Percentiles rank a stretch among this genome's conserved stretches.
These are phyloP conservation scores for Oopsacas minuta DNA, from an alignment of 37 sponge, comb jelly and placozoan species.

Conservation along the genomic window DNA sequence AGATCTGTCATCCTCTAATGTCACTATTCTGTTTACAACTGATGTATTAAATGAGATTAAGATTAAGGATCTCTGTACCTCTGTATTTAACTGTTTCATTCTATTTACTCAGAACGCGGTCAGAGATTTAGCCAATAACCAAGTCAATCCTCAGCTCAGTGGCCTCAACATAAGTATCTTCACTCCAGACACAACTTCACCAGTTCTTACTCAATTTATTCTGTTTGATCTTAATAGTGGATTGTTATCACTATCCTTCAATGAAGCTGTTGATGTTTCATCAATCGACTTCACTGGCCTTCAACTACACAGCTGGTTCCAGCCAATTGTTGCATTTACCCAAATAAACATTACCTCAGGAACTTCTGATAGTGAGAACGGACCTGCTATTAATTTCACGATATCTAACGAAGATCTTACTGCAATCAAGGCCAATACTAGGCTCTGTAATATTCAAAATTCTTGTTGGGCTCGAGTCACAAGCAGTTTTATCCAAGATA, in stretches of 20 bases:
- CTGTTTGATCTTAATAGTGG: constrained; percentile 20
- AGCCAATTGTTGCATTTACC: not conserved
- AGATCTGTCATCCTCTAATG: not conserved
- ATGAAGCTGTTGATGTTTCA: constrained; percentile 55
- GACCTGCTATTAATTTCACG: not conserved
- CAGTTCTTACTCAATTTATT: constrained; percentile 20
- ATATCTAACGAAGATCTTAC: not conserved
- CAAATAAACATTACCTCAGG: not conserved
- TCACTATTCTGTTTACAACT: not conserved
- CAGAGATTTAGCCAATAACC: constrained; percentile 39
- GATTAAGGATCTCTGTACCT: not conserved
- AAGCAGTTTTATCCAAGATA: constrained; percentile 46
- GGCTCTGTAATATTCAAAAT: constrained; percentile 27
- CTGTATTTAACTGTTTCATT: not conserved
- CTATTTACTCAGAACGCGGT: not conserved
- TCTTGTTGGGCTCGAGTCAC: constrained; percentile 45
- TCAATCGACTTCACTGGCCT: constrained; percentile 29
- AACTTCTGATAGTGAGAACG: not conserved
- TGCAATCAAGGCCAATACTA: not conserved
- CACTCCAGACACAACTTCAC: constrained; percentile 22
- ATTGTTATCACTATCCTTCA: constrained; percentile 28
- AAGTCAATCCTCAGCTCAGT: constrained; percentile 16
- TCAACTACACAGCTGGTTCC: constrained; percentile 10
- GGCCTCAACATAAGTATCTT: constrained; percentile 16
- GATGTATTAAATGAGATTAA: constrained; percentile 12